These are phyloP conservation scores for Sorex araneus DNA, from an alignment of 2,113 vertebrate genomes.

Conservation along the genomic window DNA sequence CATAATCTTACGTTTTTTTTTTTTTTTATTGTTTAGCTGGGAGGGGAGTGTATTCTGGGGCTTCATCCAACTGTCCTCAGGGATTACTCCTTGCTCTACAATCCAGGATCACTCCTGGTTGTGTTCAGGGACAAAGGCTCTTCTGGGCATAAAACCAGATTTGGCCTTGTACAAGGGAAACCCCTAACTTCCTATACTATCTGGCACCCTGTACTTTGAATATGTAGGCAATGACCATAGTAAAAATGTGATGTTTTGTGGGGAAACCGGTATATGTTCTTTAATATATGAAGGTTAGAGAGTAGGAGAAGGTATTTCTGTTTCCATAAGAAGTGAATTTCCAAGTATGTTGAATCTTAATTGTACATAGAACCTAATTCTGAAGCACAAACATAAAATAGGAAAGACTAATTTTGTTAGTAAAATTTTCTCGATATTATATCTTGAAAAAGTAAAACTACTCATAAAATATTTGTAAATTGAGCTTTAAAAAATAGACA, in stretches of 20 bases:
- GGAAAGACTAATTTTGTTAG: not conserved
- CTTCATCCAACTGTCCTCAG: too few species aligned
- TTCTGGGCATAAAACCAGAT: too few species aligned
- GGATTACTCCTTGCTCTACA: too few species aligned
- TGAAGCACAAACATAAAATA: conserved; percentile 46
- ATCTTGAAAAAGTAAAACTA: conserved; percentile 45
- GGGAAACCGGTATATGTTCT: not conserved
- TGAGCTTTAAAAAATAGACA: conserved; percentile 33
- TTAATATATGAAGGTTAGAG: not conserved
- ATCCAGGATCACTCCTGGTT: too few species aligned
- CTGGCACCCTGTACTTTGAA: not conserved
- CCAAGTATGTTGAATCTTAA: conserved; percentile 27
- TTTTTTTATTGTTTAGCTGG: too few species aligned
- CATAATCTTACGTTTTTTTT: not conserved
- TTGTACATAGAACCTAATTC: conserved; percentile 4
- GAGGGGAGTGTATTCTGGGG: too few species aligned
- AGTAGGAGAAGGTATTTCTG: not conserved
- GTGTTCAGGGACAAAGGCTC: too few species aligned
- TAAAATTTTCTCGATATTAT: conserved; percentile 55
- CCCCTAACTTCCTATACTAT: too few species aligned
- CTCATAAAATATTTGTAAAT: conserved; percentile 62
- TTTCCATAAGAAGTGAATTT: not conserved
- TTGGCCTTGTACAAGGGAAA: too few species aligned
- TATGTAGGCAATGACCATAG: not conserved
- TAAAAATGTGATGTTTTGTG: not conserved